Base-by-base conservation (phyloP, 2,113 vertebrate genomes). In the Terrapene triunguis region DNA sequence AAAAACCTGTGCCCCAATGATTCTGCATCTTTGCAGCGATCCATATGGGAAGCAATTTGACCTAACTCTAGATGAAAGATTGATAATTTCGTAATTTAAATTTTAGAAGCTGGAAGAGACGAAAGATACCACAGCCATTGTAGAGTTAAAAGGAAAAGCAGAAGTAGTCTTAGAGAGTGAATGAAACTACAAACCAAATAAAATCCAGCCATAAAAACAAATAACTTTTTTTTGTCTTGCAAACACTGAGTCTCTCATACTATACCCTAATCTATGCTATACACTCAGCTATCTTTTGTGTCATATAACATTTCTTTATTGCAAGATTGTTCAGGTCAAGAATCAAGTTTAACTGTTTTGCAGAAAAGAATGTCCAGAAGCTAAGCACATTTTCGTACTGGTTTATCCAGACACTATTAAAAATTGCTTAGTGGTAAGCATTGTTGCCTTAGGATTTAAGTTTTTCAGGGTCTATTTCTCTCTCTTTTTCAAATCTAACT, bases 401-500 rank as follows among this genome's bases (percentile, higher is more conserved):
- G n/a, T 86, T 80, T 72, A 5, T 87, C 21, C 59, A 81, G 13
- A 53, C 0, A 14, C 4, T 84, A 69, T 1, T 16, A 69, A 90
- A 85, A 84, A 42, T 47, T 21, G 0, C 44, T 74, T 65, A 79
- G 6, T 79, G 14, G 10, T 82, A 79, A 2, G 2, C 44, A 79
- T 29, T 89, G 19, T 10, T 7, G 50, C 65, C 3, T 79, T 92
- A 84, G 74, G 8, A 76, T 51, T 29, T 82, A 84, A 1, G 65
- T 19, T 76, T 65, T 90, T 82, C 19, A 76, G 10, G 50, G 3
- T n/a, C 42, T 22, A 44, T 11, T 76, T 94, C 50, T 85, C 3
- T 74, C 25, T 93, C 1, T 57, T 94, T 55, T 95, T 59, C 69
- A 21, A 84, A 94, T 82, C 62, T 89, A 78, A 82, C 5, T 27